Percentiles rank a stretch among this genome's conserved stretches.
Evolutionary conservation across 2,113 vertebrate species (phyloP).

Genomic region (Lethenteron camtschaticum): DNA sequence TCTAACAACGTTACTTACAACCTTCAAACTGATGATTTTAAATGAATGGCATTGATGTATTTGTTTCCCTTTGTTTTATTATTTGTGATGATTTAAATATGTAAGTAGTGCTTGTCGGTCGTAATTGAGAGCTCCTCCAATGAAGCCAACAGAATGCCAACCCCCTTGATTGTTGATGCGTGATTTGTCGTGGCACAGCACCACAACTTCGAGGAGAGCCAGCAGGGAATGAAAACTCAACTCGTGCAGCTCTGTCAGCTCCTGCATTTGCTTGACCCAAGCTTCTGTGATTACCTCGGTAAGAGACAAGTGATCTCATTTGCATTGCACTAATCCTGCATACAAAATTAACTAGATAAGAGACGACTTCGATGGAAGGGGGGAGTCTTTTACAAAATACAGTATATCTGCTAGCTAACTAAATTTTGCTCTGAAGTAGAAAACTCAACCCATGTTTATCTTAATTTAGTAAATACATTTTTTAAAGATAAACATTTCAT

Average conservation of each 20-base stretch:
- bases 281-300: conserved; percentile 65
- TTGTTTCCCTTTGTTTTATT: conserved; percentile 8
- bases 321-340: too few relatives aligned
- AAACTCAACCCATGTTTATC: background rate
- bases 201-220: conserved; percentile 71
- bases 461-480: background rate
- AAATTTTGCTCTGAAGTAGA: too few relatives aligned
- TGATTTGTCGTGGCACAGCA: conserved; percentile 26
- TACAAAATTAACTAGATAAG: too few relatives aligned
- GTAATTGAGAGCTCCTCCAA: too few relatives aligned
- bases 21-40: too few relatives aligned
- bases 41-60: background rate
- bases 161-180: too few relatives aligned
- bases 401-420: too few relatives aligned
- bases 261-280: conserved; percentile 45
- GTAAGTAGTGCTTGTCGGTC: too few relatives aligned
- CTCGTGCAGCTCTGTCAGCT: conserved; percentile 48
- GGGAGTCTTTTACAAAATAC: too few relatives aligned
- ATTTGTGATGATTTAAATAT: background rate
- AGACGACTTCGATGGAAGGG: too few relatives aligned
- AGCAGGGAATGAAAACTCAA: conserved; percentile 74
- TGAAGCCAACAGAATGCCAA: too few relatives aligned
- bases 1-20: too few relatives aligned
- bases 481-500: background rate
- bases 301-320: background rate